A percentile compares a stretch with the other conserved stretches of the same genome.
Evolutionary conservation across 1,140 invertebrate genomes (phyloP).

Genomic region (Drosophila carrolli): DNA sequence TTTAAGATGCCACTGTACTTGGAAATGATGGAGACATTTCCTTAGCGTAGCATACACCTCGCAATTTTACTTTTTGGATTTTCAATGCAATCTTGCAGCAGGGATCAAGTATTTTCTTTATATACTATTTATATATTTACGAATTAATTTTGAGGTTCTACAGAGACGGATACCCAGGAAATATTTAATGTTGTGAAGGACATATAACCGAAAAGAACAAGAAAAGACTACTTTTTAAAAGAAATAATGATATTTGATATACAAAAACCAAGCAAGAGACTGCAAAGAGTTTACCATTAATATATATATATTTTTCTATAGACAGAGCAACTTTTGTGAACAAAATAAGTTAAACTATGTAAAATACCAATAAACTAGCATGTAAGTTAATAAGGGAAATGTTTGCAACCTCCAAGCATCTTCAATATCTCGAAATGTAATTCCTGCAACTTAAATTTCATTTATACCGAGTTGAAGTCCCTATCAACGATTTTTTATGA

Average conservation of each 20-base stretch:
- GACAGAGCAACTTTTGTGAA: constrained; percentile 46
- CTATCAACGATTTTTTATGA: constrained; percentile 11
- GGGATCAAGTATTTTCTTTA: constrained; percentile 77
- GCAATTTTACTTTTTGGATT: constrained; percentile 56
- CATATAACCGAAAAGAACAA: constrained; percentile 44
- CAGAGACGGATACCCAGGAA: neutral
- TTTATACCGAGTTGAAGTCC: constrained; percentile 2
- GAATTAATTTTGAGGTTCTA: constrained; percentile 40
- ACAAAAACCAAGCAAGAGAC: constrained; percentile 58
- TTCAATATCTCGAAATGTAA: constrained; percentile 11
- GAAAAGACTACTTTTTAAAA: constrained; percentile 79
- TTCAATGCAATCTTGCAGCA: constrained; percentile 63
- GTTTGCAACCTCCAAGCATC: constrained; percentile 6
- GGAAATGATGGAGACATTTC: constrained; percentile 39
- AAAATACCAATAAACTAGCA: constrained; percentile 31
- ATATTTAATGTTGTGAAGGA: constrained; percentile 29
- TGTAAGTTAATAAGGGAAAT: constrained; percentile 25
- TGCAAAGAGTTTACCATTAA: constrained; percentile 48
- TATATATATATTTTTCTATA: constrained; percentile 34
- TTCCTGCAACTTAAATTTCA: constrained; percentile 4
- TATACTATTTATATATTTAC: constrained; percentile 37
- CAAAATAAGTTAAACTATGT: constrained; percentile 40
- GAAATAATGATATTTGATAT: constrained; percentile 59
- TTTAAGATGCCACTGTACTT: constrained; percentile 69
- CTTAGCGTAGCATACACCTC: constrained; percentile 58